Evolutionary conservation across 2,797 vertebrate genomes (phyloP).

Genomic region (Gobionotothen gibberifrons): DNA sequence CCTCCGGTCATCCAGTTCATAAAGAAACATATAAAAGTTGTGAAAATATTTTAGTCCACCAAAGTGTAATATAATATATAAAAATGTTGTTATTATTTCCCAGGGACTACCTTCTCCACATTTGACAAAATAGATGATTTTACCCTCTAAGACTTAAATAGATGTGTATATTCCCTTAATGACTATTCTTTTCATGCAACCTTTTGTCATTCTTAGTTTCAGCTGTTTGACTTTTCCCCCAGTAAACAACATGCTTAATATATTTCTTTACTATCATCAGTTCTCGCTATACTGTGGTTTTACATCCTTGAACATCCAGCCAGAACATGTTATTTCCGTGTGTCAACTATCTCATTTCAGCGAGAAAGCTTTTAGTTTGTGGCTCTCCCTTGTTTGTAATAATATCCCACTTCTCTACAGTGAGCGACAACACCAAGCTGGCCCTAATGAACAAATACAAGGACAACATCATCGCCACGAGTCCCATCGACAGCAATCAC

Average conservation of each 20-base stretch:
- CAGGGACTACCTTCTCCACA: conserved; percentile 13
- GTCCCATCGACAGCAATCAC: conserved; percentile 95
- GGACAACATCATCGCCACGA: conserved; percentile 98
- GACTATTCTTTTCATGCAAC: conserved; percentile 69
- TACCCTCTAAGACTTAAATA: conserved; percentile 29
- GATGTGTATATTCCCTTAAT: conserved; percentile 38
- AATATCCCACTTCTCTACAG: conserved; percentile 74
- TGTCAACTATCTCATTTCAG: conserved; percentile 16
- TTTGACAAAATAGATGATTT: conserved; percentile 35
- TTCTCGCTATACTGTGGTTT: conserved; percentile 7
- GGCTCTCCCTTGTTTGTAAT: conserved; percentile 20
- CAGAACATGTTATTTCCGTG: not conserved
- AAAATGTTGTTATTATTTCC: not conserved
- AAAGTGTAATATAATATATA: not conserved
- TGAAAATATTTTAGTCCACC: not conserved
- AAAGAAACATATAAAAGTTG: too few relatives aligned
- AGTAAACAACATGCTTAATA: conserved; percentile 37
- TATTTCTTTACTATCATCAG: conserved; percentile 5
- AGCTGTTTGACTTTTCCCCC: conserved; percentile 34
- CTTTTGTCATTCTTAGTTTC: conserved; percentile 52
- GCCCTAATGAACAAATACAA: conserved; percentile 99
- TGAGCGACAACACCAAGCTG: conserved; percentile 95
- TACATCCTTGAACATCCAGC: conserved; percentile 11
- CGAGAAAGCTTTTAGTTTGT: conserved; percentile 13
- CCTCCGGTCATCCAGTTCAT: too few relatives aligned